These are phyloP conservation scores for Climacteris rufus DNA, from an alignment of 2,113 vertebrate genomes.

Conservation along the genomic window DNA sequence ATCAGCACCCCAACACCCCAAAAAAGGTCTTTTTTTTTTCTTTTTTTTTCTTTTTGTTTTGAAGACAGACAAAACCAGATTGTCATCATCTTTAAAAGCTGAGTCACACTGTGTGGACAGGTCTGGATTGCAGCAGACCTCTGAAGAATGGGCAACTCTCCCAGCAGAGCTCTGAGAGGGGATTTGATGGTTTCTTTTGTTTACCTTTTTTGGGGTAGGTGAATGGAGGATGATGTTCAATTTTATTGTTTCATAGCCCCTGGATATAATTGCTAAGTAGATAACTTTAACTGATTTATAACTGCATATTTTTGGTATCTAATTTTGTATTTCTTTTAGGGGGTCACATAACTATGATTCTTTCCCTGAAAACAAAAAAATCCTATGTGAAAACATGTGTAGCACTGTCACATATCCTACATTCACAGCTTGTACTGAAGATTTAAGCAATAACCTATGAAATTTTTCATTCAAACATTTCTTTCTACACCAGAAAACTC, in stretches of 20 bases:
- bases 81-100: not conserved
- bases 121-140: not conserved
- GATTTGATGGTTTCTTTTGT: not conserved
- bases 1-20: fast-evolving
- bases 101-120: not conserved
- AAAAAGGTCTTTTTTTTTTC: fast-evolving
- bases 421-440: too few species aligned
- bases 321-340: not conserved
- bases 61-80: not conserved
- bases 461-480: too few species aligned
- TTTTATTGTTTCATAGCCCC: not conserved
- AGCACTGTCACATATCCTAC: not conserved
- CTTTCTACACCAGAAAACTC: too few species aligned
- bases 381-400: not conserved
- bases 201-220: not conserved
- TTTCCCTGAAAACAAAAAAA: not conserved
- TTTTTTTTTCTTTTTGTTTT: too few species aligned
- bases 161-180: not conserved
- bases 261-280: not conserved
- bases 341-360: fast-evolving
- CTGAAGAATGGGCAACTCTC: not conserved
- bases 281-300: not conserved
- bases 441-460: too few species aligned
- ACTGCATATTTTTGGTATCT: not conserved
- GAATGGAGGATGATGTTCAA: not conserved